Percentiles rank a stretch among this genome's conserved stretches.
Conservation (phyloP, 2,888 invertebrate genomes). For the Brachylomia viminalis region DNA sequence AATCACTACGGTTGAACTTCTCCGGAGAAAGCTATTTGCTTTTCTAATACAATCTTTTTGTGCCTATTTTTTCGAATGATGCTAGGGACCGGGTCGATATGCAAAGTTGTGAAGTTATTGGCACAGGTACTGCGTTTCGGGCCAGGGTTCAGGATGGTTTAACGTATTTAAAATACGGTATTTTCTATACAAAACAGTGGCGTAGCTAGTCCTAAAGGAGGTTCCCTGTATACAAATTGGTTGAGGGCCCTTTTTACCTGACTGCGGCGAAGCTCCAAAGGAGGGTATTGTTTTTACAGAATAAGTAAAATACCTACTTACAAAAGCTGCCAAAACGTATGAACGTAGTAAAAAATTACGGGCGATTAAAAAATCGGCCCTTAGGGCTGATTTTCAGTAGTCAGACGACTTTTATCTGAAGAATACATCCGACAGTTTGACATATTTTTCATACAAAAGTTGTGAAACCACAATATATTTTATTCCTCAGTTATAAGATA, state of each 20-base stretch:
- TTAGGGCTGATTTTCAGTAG: too few species aligned
- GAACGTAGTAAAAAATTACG: too few species aligned
- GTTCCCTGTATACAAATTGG: not conserved
- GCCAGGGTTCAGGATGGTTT: not conserved
- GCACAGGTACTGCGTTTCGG: not conserved
- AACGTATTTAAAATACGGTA: too few species aligned
- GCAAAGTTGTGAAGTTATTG: not conserved
- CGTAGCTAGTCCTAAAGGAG: not conserved
- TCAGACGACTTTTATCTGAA: too few species aligned
- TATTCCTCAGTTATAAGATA: too few species aligned
- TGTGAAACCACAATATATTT: too few species aligned
- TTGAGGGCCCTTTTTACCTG: not conserved
- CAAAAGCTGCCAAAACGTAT: not conserved
- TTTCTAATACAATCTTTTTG: conserved; percentile 39
- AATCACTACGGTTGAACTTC: conserved; percentile 59
- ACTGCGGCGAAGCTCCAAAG: not conserved
- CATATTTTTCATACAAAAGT: too few species aligned
- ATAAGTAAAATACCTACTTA: not conserved
- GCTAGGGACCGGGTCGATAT: not conserved
- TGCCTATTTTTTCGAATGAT: conserved; percentile 10
- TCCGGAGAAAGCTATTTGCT: conserved; percentile 52
- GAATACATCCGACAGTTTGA: too few species aligned
- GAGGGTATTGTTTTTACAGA: not conserved
- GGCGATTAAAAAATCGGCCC: too few species aligned
- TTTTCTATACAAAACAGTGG: not conserved